Conservation (phyloP, 1,140 invertebrate species). For the Drosophila sp. region DNA sequence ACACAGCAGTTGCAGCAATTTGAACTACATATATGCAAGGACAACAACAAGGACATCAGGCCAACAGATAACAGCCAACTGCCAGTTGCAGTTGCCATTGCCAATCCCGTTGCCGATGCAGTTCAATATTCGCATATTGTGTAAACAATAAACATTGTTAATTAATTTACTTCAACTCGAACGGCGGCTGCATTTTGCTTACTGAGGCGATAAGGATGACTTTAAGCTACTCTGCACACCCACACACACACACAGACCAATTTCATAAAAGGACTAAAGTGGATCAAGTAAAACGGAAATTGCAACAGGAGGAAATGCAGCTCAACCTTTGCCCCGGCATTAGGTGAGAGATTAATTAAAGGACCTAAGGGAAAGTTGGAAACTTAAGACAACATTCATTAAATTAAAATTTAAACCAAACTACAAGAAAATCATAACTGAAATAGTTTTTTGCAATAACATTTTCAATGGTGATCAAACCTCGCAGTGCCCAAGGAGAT, state of each 20-base stretch:
- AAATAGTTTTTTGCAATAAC: not conserved
- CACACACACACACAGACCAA: not conserved
- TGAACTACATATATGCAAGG: constrained; percentile 8
- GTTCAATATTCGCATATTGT: constrained; percentile 44
- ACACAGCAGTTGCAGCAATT: constrained; percentile 11
- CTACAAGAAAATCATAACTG: not conserved
- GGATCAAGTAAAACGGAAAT: constrained; percentile 10
- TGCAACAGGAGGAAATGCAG: constrained; percentile 3
- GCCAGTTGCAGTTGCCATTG: constrained; percentile 3
- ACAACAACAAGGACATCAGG: constrained; percentile 24
- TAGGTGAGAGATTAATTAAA: constrained; percentile 7
- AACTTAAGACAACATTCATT: constrained; percentile 1
- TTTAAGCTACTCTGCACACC: constrained; percentile 39
- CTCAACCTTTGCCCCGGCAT: not conserved
- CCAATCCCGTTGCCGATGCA: constrained; percentile 12
- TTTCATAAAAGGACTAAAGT: constrained; percentile 11
- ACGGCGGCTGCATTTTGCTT: constrained; percentile 40
- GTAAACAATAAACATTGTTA: constrained; percentile 62
- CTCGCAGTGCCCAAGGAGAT: too few species aligned
- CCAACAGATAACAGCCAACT: constrained; percentile 15
- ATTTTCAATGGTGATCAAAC: not conserved
- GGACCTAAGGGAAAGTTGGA: not conserved
- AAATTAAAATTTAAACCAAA: not conserved
- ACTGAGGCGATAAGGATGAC: constrained; percentile 30
- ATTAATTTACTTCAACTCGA: constrained; percentile 62